Conservation (phyloP, 1,140 invertebrate genomes). For the Sesamia nonagrioides region DNA sequence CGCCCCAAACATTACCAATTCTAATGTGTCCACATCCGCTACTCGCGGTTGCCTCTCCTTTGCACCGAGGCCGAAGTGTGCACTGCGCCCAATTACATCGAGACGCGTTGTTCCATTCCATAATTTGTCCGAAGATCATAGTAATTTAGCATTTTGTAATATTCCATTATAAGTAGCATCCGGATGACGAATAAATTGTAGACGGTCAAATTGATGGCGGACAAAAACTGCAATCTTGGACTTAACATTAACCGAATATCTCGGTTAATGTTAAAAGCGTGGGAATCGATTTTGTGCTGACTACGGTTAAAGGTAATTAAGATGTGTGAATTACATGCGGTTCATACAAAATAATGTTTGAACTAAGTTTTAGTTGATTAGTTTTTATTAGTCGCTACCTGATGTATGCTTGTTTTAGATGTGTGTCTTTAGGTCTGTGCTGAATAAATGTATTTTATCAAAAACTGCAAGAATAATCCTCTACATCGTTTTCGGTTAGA, state of each 20-base stretch:
- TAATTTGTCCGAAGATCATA: slow-evolving; percentile 75
- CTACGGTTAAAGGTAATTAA: slow-evolving; percentile 34
- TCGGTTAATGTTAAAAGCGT: slow-evolving; percentile 43
- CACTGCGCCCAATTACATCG: slow-evolving; percentile 72
- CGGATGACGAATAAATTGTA: slow-evolving; percentile 43
- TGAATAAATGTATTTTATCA: background rate
- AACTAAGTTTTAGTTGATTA: background rate
- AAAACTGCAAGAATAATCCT: background rate
- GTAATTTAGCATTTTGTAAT: slow-evolving; percentile 76
- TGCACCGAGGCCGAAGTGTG: slow-evolving; percentile 56
- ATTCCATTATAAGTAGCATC: slow-evolving; percentile 67
- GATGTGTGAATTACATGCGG: slow-evolving; percentile 24
- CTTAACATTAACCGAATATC: background rate
- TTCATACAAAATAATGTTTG: background rate
- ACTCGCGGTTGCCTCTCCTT: slow-evolving; percentile 53
- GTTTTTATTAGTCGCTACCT: too few species aligned
- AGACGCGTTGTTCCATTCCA: slow-evolving; percentile 69
- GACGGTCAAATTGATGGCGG: slow-evolving; percentile 24
- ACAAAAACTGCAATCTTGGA: slow-evolving; percentile 37
- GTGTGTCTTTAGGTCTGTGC: too few species aligned
- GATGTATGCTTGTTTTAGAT: too few species aligned
- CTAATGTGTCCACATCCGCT: slow-evolving; percentile 29
- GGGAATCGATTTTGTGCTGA: slow-evolving; percentile 33
- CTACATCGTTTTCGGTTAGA: background rate
- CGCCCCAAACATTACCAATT: slow-evolving; percentile 21